phyloP scores from a whole-genome alignment of 2,888 invertebrate species.

The Brachyptera risi region DNA sequence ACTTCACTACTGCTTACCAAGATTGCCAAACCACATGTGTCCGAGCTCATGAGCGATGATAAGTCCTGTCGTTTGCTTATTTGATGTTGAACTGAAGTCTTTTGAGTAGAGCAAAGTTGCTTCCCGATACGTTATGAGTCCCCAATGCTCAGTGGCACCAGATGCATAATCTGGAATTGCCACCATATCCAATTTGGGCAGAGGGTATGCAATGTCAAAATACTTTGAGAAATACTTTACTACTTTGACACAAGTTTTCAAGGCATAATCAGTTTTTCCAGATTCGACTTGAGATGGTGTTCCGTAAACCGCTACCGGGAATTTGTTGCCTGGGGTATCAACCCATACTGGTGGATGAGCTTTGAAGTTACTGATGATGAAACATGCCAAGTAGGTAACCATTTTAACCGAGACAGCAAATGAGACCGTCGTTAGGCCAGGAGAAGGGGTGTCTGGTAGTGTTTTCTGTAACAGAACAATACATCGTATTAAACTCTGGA shows the following conservation, averaged over 20 bases:
- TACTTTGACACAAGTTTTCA: slow-evolving; percentile 64
- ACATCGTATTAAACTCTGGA: too few relatives aligned
- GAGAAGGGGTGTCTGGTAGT: slow-evolving; percentile 41
- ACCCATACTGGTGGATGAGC: slow-evolving; percentile 36
- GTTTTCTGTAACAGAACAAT: slow-evolving; percentile 40
- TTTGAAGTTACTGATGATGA: slow-evolving; percentile 87
- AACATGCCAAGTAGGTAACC: slow-evolving; percentile 93
- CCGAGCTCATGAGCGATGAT: slow-evolving; percentile 92
- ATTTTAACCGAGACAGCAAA: slow-evolving; percentile 83
- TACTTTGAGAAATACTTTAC: slow-evolving; percentile 81
- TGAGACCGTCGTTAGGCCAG: slow-evolving; percentile 57
- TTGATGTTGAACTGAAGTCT: slow-evolving; percentile 64
- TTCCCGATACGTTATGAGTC: slow-evolving; percentile 87
- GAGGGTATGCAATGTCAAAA: slow-evolving; percentile 80
- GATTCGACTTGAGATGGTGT: slow-evolving; percentile 63
- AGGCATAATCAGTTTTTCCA: slow-evolving; percentile 68
- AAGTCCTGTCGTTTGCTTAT: slow-evolving; percentile 72
- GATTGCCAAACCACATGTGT: slow-evolving; percentile 92
- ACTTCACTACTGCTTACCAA: slow-evolving; percentile 58
- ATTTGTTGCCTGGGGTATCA: slow-evolving; percentile 50
- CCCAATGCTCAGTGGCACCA: slow-evolving; percentile 97
- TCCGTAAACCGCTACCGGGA: slow-evolving; percentile 70
- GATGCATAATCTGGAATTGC: slow-evolving; percentile 86
- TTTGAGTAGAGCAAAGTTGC: slow-evolving; percentile 75
- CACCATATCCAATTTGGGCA: slow-evolving; percentile 86